Conservation (phyloP, 2,113 vertebrate species). For the Agapornis roseicollis region DNA sequence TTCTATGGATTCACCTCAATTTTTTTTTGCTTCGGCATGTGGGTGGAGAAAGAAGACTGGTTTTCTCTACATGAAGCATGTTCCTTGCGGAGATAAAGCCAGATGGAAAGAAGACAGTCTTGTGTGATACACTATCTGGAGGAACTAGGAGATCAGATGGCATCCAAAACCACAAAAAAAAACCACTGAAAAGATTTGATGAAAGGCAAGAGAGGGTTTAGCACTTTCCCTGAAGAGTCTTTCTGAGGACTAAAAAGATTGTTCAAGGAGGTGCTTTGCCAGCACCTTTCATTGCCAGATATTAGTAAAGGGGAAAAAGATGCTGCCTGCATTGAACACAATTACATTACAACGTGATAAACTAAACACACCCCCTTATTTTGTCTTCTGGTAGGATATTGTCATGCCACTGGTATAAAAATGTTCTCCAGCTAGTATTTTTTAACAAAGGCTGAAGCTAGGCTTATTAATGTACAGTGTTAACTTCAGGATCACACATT, state of each 20-base stretch:
- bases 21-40: constrained; percentile 72
- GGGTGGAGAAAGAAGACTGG: constrained; percentile 64
- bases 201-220: constrained; percentile 43
- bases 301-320: constrained; percentile 21
- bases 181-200: constrained; percentile 16
- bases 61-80: constrained; percentile 60
- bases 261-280: constrained; percentile 36
- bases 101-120: constrained; percentile 61
- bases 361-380: not conserved
- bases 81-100: constrained; percentile 64
- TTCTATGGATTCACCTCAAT: constrained; percentile 79
- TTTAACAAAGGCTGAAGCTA: constrained; percentile 48
- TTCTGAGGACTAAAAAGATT: constrained; percentile 60
- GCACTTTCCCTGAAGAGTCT: constrained; percentile 34
- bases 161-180: constrained; percentile 5
- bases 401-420: constrained; percentile 28
- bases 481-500: constrained; percentile 63
- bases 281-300: constrained; percentile 53
- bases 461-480: constrained; percentile 50
- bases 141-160: constrained; percentile 55
- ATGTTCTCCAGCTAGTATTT: constrained; percentile 51
- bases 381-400: constrained; percentile 19
- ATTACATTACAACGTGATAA: not conserved
- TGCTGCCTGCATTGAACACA: constrained; percentile 20
- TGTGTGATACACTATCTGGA: constrained; percentile 19